A percentile compares a stretch with the other conserved stretches of the same genome.
Evolutionary conservation across 1,140 invertebrate species (phyloP).

Genomic region (Wiebesia pumilae): DNA sequence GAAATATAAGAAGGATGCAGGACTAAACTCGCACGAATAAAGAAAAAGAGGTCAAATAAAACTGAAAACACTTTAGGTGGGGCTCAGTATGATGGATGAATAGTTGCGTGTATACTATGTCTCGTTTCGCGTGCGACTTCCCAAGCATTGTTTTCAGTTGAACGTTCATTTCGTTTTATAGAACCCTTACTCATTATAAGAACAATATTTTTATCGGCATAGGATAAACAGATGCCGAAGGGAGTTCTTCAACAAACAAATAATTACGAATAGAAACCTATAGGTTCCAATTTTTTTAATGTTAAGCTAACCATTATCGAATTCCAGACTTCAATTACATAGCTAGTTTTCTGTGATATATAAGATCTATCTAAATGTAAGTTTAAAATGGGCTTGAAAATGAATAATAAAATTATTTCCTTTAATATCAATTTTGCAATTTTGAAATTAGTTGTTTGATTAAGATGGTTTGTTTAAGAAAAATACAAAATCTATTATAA

Average conservation of each 20-base stretch:
- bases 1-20: background rate
- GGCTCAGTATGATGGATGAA: conserved; percentile 52
- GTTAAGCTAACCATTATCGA: background rate
- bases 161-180: background rate
- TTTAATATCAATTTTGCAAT: too few species aligned
- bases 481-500: too few species aligned
- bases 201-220: background rate
- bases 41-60: background rate
- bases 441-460: too few species aligned
- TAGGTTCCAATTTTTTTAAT: background rate
- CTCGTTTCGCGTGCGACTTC: too few species aligned
- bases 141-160: conserved; percentile 27
- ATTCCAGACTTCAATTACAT: background rate
- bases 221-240: conserved; percentile 1
- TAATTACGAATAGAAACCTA: conserved; percentile 23
- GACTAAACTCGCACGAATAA: background rate
- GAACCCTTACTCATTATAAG: conserved; percentile 3
- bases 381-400: too few species aligned
- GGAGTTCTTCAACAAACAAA: conserved; percentile 48
- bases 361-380: too few species aligned
- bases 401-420: too few species aligned
- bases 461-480: too few species aligned
- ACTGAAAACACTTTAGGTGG: conserved; percentile 24
- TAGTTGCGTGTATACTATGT: conserved; percentile 19
- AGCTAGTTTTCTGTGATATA: too few species aligned